Base-by-base conservation (phyloP, 2,888 invertebrate genomes). In the Steinernema scapterisci region DNA sequence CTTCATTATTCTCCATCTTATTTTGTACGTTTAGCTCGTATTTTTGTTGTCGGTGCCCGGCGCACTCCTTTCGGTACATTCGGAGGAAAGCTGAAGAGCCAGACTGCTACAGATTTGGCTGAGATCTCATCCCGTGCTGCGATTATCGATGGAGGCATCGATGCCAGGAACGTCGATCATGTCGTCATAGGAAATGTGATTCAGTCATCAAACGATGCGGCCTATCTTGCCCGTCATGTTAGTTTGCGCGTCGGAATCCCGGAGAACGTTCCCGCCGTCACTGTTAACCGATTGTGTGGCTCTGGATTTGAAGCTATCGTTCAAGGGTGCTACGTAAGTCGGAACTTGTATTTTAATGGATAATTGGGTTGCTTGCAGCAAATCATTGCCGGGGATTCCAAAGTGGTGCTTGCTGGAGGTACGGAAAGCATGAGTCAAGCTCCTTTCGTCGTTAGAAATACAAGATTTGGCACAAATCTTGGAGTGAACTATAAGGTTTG, bases 301-400 rank as follows among this genome's bases (percentile, higher is more conserved):
- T 96, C 96, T 43, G 97, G 97, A 0, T 99, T 99, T 89, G 97
- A 99, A 88, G 92, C 97, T 0, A 90, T 99, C 78, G 92, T 96
- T 21, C 95, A 92, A 90, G 94, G 93, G 90, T 95, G 95, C 38
- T 63, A 63, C 38, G 63, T 63, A 63, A 3, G 63, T 16, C 48
- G 16, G 5, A 5, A 3, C 16, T 7, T n/a, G 16, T 7, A 19
- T 48, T 48, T 48, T 48, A 13, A 13, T 2, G 7, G 7, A 44
- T 44, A 44, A 44, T 44, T 44, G 45, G 16, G 45, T 54, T 54
- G 45, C 21, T 77, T 79, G 23, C 71, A 82, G 78, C 74, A 75
- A 73, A 82, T 82, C 77, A 80, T 78, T 19, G 73, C 79, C 54
- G 82, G 82, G 21, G 83, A 83, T 21, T 76, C 81, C 7, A 77